Evolutionary conservation across 2,888 invertebrate species (phyloP).

Genomic region (Stenodera caucasica): DNA sequence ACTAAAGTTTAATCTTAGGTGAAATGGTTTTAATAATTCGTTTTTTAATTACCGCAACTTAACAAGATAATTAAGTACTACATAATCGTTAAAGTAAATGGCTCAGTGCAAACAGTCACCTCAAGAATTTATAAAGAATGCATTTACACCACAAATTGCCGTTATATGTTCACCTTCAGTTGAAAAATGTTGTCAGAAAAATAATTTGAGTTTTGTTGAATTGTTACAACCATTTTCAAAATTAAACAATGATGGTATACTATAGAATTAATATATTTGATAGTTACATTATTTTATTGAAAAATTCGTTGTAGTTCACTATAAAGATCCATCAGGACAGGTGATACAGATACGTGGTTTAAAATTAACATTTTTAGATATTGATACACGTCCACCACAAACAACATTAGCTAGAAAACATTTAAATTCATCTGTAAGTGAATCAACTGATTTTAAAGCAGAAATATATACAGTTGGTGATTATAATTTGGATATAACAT

Average conservation of each 20-base stretch:
- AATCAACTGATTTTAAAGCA: conserved; percentile 44
- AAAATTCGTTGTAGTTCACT: conserved; percentile 75
- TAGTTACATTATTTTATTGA: neutral
- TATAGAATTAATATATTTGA: neutral
- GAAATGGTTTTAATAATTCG: neutral
- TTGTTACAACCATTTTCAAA: conserved; percentile 87
- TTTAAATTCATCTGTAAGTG: conserved; percentile 62
- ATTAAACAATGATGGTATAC: conserved; percentile 71
- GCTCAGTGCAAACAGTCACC: conserved; percentile 68
- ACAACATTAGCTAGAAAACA: conserved; percentile 81
- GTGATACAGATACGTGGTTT: conserved; percentile 73
- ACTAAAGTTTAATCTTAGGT: neutral
- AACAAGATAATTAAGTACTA: conserved; percentile 8
- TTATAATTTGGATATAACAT: conserved; percentile 69
- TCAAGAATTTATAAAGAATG: conserved; percentile 85
- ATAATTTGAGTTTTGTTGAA: conserved; percentile 88
- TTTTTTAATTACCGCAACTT: neutral
- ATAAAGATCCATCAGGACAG: conserved; percentile 80
- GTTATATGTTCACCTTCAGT: conserved; percentile 82
- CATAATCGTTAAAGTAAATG: conserved; percentile 49
- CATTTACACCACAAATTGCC: conserved; percentile 88
- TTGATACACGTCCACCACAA: conserved; percentile 79
- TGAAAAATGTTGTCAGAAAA: conserved; percentile 83
- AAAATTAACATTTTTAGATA: conserved; percentile 78
- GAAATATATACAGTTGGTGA: conserved; percentile 49